phyloP scores from a whole-genome alignment of 2,888 invertebrate species.

The Drosophila mimica region DNA sequence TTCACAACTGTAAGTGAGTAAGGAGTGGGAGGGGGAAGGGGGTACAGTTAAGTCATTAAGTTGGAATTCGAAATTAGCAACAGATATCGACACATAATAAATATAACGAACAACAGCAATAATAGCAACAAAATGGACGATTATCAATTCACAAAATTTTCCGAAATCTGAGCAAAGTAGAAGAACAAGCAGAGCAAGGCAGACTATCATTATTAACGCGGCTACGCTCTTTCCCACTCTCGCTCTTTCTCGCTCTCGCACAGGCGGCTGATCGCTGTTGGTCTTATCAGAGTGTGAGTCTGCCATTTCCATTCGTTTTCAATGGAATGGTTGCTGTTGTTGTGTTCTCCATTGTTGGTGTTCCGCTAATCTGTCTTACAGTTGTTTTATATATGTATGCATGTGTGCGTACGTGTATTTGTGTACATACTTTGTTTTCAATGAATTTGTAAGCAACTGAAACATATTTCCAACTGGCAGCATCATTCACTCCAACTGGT shows the following conservation, averaged over 20 bases:
- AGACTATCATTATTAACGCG: slow-evolving; percentile 14
- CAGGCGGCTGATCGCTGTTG: slow-evolving; percentile 12
- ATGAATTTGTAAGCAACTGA: slow-evolving; percentile 35
- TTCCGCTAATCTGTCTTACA: slow-evolving; percentile 41
- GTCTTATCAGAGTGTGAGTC: slow-evolving; percentile 54
- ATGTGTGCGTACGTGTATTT: not conserved
- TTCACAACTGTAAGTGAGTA: slow-evolving; percentile 20
- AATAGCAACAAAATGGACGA: slow-evolving; percentile 19
- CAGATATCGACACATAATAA: slow-evolving; percentile 30
- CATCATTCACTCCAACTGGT: slow-evolving; percentile 15
- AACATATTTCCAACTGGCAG: slow-evolving; percentile 15
- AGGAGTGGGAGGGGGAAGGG: not conserved
- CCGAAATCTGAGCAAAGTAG: slow-evolving; percentile 41
- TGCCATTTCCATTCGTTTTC: slow-evolving; percentile 25
- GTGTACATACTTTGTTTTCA: slow-evolving; percentile 20
- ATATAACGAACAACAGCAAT: slow-evolving; percentile 11
- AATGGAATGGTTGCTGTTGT: not conserved
- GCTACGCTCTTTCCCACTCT: slow-evolving; percentile 2
- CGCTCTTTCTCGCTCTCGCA: not conserved
- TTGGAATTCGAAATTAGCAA: slow-evolving; percentile 28
- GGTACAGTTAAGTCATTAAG: slow-evolving; percentile 16
- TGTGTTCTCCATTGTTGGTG: slow-evolving; percentile 49
- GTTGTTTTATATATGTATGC: not conserved
- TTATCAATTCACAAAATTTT: slow-evolving; percentile 56
- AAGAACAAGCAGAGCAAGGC: slow-evolving; percentile 4